Evolutionary conservation across 2,888 invertebrate genomes (phyloP), one percentile per base, ranked within the genome.

Genomic region (Sipha maydis): DNA sequence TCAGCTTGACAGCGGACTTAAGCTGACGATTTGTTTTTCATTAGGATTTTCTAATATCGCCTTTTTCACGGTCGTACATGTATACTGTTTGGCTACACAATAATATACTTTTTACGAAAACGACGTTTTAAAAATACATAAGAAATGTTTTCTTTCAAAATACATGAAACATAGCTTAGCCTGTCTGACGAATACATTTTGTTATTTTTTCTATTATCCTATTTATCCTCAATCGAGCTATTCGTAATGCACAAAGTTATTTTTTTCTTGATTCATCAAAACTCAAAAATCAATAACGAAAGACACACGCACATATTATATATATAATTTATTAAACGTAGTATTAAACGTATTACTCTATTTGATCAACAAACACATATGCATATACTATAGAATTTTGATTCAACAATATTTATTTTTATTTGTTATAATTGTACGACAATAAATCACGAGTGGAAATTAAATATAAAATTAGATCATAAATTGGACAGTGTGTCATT

Each of bases 381-480:
- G 48, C 14, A 48, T 11, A 14, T 48, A 48, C 14, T 48, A 48
- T 48, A 48, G 14, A 14, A 48, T 11, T 11, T 14, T 14, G 48
- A 48, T 48, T 48, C 3, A 14, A 11, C 48, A 48, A 48, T 61
- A 76, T 75, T 28, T 77, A 21, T 78, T 85, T 85, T 48, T 85
- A 76, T 78, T 67, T n/a, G 28, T 31, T 31, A 38, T 84, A 19
- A 61, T 69, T 19, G 48, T 48, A 25, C 38, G 34, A 71, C 71
- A 31, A 85, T 85, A 85, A 85, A 85, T 85, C 85, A 78, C 78
- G 19, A 67, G 34, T n/a, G 69, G 48, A 77, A 54, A 85, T 69
- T 78, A 85, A 78, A 67, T 78, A 78, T 76, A 67, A 77, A 77
- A 77, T 85, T 85, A 85, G 61, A 78, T 85, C 69, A 54, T 85